Base-by-base conservation (phyloP, 2,113 vertebrate species). In the Cynopterus brachyotis region DNA sequence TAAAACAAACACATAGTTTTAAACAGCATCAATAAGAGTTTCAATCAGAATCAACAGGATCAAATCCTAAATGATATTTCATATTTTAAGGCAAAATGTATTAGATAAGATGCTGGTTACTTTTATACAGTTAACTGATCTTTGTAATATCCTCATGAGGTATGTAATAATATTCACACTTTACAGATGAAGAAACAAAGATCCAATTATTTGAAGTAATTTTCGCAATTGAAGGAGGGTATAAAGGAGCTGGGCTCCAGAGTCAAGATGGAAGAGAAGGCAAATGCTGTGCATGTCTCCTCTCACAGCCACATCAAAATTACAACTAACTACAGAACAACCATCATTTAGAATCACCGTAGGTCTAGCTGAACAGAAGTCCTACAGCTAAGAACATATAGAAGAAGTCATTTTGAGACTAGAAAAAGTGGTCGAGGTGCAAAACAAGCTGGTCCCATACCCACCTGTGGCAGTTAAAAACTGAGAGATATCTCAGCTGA, bases 151-250 rank as follows among this genome's bases (percentile, higher is more conserved):
- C 20, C 10, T 72, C 15, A 47, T 55, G 32, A 76, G 7, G 17
- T 85, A 60, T 40, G n/a, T 12, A 26, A 73, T 37, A 26, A 66
- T 76, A 76, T 87, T 91, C 15, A 9, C 15, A 90, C 78, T 87
- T 93, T 35, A 59, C 6, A 81, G 11, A 55, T 84, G 50, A 88
- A 59, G 30, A 91, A 95, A 94, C 40, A 37, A 89, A 89, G 64
- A 78, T 79, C 16, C 9, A 92, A 66, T 89, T 88, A 70, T 50
- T 59, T 94, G 13, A 72, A 90, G 12, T 76, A 69, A 42, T 70
- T 78, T 87, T 75, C 37, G 37, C 62, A 72, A 40, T 22, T 57
- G 37, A 20, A 72, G 50, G 91, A 72, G 79, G 6, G 1, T 69
- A 79, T 32, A 82, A 11, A 30, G 32, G 87, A 16, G 32, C 45